Conservation (phyloP, 2,113 vertebrate genomes). For the Brachionichthys hirsutus region DNA sequence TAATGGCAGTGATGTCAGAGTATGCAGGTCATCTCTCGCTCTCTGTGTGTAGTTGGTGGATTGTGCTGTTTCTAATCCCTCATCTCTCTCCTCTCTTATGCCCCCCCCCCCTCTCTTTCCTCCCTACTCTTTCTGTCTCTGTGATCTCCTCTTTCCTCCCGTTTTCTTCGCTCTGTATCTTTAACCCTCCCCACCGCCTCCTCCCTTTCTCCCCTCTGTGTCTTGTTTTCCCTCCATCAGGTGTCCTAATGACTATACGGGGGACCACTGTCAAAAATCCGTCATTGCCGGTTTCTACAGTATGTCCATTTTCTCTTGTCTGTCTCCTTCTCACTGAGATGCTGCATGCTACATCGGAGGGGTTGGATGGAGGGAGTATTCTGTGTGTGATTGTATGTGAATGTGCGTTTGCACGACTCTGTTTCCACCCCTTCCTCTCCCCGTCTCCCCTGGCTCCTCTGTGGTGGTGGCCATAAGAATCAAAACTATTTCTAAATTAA, state of each 20-base stretch:
- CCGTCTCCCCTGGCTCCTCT: conserved; percentile 58
- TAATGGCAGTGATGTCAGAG: conserved; percentile 56
- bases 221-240: conserved; percentile 87
- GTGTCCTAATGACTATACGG: conserved; percentile 99
- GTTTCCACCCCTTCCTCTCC: conserved; percentile 45
- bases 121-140: conserved; percentile 29
- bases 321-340: conserved; percentile 67
- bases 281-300: conserved; percentile 99
- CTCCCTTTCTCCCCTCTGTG: conserved; percentile 52
- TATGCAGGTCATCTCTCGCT: conserved; percentile 58
- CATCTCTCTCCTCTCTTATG: conserved; percentile 65
- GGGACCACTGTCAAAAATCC: conserved; percentile 99
- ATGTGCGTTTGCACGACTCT: conserved; percentile 53
- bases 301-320: conserved; percentile 90
- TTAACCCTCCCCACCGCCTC: conserved; percentile 18
- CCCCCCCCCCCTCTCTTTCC: conserved; percentile 31
- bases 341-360: conserved; percentile 67
- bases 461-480: conserved; percentile 35
- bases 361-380: conserved; percentile 36
- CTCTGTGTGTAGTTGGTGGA: conserved; percentile 61
- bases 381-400: conserved; percentile 7
- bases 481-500: neutral
- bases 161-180: conserved; percentile 47
- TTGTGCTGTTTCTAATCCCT: conserved; percentile 77
- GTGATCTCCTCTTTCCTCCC: conserved; percentile 44